A percentile compares a stretch with the other conserved stretches of the same genome.
Evolutionary conservation across 2,797 vertebrate species (phyloP).

Genomic region (Argentina silus): DNA sequence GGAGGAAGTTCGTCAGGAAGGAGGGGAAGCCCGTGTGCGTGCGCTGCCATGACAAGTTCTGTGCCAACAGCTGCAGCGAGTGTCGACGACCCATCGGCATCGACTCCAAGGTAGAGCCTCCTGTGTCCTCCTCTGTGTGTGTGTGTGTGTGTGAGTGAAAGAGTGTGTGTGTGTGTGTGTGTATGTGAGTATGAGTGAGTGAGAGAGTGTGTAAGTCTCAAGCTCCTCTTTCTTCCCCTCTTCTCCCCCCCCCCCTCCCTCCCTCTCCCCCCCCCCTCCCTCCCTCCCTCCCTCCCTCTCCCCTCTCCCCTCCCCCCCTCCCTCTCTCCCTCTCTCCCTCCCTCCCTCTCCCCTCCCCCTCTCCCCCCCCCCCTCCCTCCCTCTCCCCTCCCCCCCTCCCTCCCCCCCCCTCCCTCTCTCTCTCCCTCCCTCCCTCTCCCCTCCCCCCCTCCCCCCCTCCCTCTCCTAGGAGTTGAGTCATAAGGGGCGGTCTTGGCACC

Average conservation of each 20-base stretch:
- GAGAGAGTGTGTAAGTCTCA: no score
- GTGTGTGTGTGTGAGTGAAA: no score
- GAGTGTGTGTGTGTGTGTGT: no score
- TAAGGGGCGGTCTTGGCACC: slow-evolving; percentile 93
- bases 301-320: background rate
- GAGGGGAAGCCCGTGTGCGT: slow-evolving; percentile 90
- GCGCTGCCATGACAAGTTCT: slow-evolving; percentile 94
- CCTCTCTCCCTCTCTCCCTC: background rate
- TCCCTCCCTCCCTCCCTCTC: background rate
- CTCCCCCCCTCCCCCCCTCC: background rate
- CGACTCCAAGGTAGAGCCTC: slow-evolving; percentile 84
- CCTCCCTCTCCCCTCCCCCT: background rate
- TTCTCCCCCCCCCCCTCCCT: background rate
- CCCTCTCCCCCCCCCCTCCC: no score
- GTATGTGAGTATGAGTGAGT: no score
- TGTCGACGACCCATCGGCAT: slow-evolving; percentile 91
- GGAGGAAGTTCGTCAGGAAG: slow-evolving; percentile 91
- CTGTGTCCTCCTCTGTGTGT: background rate
- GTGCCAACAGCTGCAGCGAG: slow-evolving; percentile 90
- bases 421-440: background rate
- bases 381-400: background rate
- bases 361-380: background rate
- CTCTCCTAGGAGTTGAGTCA: slow-evolving; percentile 89
- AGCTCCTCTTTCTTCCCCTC: background rate
- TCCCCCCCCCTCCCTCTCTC: background rate